Conservation (phyloP, 2,797 vertebrate species). For the Brachyrhaphis roseni region DNA sequence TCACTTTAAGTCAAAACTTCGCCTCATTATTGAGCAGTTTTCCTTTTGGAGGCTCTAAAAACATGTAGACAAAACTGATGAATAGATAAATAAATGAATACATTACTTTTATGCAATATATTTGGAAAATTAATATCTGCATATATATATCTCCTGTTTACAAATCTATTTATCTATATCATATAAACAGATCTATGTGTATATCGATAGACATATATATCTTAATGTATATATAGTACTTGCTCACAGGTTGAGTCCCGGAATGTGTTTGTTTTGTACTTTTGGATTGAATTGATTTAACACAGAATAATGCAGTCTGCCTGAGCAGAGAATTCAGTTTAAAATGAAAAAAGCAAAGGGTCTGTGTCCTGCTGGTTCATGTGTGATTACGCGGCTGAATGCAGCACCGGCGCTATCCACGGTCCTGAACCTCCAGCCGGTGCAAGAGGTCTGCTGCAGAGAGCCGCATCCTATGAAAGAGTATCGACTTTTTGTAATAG, state of each 20-base stretch:
- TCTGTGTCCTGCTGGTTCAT: constrained; percentile 42
- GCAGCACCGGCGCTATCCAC: constrained; percentile 66
- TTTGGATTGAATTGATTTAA: constrained; percentile 30
- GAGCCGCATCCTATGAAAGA: constrained; percentile 68
- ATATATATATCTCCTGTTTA: background rate
- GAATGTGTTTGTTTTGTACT: background rate
- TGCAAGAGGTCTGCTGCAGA: constrained; percentile 69
- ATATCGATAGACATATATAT: background rate
- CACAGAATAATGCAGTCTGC: constrained; percentile 31
- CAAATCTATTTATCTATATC: too few species aligned
- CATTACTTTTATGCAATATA: too few species aligned
- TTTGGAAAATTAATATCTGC: background rate
- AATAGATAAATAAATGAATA: too few species aligned
- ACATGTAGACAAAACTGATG: background rate
- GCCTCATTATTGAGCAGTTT: background rate
- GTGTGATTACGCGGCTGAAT: constrained; percentile 63
- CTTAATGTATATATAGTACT: background rate
- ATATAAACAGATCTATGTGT: background rate
- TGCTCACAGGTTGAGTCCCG: background rate
- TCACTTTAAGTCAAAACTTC: background rate
- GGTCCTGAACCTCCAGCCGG: constrained; percentile 70
- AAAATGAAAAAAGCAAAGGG: constrained; percentile 27
- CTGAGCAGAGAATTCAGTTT: constrained; percentile 25
- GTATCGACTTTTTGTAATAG: constrained; percentile 79
- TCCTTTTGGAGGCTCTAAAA: background rate